Evolutionary conservation across 2,888 invertebrate species (phyloP), one percentile per base, ranked within the genome.

Genomic region (Caenorhabditis japonica): DNA sequence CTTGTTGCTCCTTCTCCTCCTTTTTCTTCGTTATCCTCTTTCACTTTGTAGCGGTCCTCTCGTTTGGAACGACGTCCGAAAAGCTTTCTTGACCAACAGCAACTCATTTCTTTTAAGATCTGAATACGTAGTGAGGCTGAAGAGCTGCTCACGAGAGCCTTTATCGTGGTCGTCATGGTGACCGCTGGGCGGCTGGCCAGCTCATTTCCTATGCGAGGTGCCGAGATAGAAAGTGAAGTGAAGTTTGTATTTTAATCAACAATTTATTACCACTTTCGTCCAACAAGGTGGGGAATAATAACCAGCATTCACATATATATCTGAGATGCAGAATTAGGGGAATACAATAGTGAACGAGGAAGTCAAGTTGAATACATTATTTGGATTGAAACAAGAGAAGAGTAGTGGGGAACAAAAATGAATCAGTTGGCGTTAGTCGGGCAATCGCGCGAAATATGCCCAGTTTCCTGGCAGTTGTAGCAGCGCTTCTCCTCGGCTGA

Each of bases 391-490:
- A 55, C 34, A 15, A 59, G 34, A 19, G 17, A 30, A 51, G 43
- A 17, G 33, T 25, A 12, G 52, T 30, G 15, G 33, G 17, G 17
- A 36, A 13, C 23, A 17, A 47, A 55, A 73, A 60, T 73, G 36
- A 38, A 60, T 60, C 43, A 73, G 39, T 73, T 73, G 38, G 33
- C 46, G 33, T 47, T 51, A 59, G 52, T 56, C 36, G 80, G 79
- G 76, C 84, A 84, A 17, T 84, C 84, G 39, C 84, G 81, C 34
- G 82, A 80, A 62, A 84, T 81, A 73, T 84, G 84, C 23, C 82
- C 82, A 23, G 64, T 70, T 39, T 75, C 72, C 51, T 76, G 75
- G 91, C 95, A 95, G 90, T 93, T 95, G 92, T 95, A 95, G 91
- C 95, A 95, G 87, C 93, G 93, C 89, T 94, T 81, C 62, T 75